A percentile compares a stretch with the other conserved stretches of the same genome.
phyloP scores from a whole-genome alignment of 2,888 invertebrate species.

The Spodoptera littoralis region DNA sequence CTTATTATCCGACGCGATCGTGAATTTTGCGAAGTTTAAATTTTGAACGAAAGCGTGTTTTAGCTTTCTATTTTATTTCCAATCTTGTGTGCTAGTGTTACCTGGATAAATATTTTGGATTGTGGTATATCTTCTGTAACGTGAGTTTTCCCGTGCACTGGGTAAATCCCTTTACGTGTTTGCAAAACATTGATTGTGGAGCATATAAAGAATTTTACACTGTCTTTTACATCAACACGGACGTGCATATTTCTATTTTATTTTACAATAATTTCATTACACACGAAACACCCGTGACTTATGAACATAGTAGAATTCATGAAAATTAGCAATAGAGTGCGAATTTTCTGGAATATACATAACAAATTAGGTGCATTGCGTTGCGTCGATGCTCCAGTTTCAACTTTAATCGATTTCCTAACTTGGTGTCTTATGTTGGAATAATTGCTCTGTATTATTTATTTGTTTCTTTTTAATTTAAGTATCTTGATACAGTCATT shows the following conservation, averaged over 20 bases:
- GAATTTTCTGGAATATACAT: slow-evolving; percentile 16
- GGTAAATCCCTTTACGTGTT: slow-evolving; percentile 65
- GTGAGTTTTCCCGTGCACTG: slow-evolving; percentile 64
- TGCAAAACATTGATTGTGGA: slow-evolving; percentile 64
- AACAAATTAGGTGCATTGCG: slow-evolving; percentile 5
- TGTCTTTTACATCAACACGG: background rate
- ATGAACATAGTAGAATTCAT: slow-evolving; percentile 5
- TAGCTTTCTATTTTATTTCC: slow-evolving; percentile 48
- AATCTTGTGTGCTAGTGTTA: slow-evolving; percentile 54
- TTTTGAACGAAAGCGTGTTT: slow-evolving; percentile 58
- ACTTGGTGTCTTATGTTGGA: slow-evolving; percentile 12
- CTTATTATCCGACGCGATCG: slow-evolving; percentile 65
- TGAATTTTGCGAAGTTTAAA: slow-evolving; percentile 66
- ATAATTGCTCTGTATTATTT: background rate
- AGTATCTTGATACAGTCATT: slow-evolving; percentile 1
- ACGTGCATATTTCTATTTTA: slow-evolving; percentile 1
- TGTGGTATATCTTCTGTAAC: slow-evolving; percentile 60
- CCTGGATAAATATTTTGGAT: slow-evolving; percentile 61
- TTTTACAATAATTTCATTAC: slow-evolving; percentile 3
- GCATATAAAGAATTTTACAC: slow-evolving; percentile 27
- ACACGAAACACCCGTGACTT: slow-evolving; percentile 15
- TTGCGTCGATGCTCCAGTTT: slow-evolving; percentile 22
- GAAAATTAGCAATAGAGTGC: slow-evolving; percentile 4
- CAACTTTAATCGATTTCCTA: slow-evolving; percentile 10
- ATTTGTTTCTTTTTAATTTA: slow-evolving; percentile 17